Percentiles rank a stretch among this genome's conserved stretches.
Conservation (phyloP, 1,140 invertebrate species). For the Carposina sasakii region DNA sequence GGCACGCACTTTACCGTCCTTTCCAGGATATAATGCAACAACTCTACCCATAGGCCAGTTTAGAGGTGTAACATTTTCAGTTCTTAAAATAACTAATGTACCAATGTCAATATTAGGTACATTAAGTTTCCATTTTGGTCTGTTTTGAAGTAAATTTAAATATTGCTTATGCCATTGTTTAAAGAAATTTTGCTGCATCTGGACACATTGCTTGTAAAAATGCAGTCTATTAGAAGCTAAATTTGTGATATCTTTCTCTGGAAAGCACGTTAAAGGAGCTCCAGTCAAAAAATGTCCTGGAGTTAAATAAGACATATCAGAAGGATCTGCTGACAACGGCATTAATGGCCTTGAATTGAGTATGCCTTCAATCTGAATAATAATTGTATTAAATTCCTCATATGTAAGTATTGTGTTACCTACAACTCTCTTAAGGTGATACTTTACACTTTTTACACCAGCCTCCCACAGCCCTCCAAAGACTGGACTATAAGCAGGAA, state of each 20-base stretch:
- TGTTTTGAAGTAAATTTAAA: conserved; percentile 23
- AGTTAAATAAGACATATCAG: no score
- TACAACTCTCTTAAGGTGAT: conserved; percentile 21
- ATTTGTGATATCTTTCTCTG: no score
- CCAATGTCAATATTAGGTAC: conserved; percentile 21
- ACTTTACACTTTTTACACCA: conserved; percentile 29
- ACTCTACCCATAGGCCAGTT: conserved; percentile 22
- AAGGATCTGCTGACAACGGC: no score
- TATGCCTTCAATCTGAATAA: conserved; percentile 14
- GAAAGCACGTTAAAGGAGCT: no score
- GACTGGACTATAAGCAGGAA: no score
- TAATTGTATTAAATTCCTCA: conserved; percentile 20
- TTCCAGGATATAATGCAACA: conserved; percentile 15
- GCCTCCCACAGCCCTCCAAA: conserved; percentile 42
- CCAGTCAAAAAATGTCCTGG: no score
- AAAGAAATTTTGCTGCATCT: conserved; percentile 30
- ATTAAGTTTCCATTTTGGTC: conserved; percentile 24
- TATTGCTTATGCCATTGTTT: conserved; percentile 23
- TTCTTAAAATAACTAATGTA: conserved; percentile 20
- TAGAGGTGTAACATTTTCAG: conserved; percentile 14
- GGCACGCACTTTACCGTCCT: conserved; percentile 15
- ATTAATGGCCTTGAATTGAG: conserved; percentile 14
- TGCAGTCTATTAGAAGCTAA: conserved; percentile 11
- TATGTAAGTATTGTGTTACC: conserved; percentile 20
- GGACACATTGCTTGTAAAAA: conserved; percentile 20